Evolutionary conservation across 2,797 vertebrate genomes (phyloP), one percentile per base, ranked within the genome.

Genomic region (Alca torda): DNA sequence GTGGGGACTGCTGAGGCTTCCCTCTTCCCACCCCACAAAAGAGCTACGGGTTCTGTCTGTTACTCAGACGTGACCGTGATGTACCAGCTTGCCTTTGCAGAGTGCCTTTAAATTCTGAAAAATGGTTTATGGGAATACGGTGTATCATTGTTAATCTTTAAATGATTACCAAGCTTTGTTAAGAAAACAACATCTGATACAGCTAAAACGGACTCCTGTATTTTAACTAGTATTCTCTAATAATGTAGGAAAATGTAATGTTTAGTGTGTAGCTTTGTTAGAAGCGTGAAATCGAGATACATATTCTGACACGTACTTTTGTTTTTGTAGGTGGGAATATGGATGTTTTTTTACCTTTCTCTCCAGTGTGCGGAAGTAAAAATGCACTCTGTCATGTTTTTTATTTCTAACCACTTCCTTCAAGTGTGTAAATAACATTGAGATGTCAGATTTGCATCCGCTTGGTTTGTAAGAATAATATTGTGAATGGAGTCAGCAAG

Each of bases 61-160:
- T 39, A 10, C 11, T 50, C 7, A 5, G 0, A 30, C 4, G 3
- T 0, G 9, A 16, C 60, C 16, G 0, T 10, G 28, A 11, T 0
- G 60, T 45, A 10, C 41, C 45, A 31, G 33, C 30, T 53, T 48
- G 50, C n/a, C 35, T 64, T 76, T 48, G 54, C 41, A 24, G n/a
- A 57, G 25, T 33, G 11, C 18, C 17, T 64, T 57, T 37, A 15
- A 15, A 31, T 59, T n/a, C 35, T 48, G 50, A 35, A 39, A 33
- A 45, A 33, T 24, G 28, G 17, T 33, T 54, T 77, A 9, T 57
- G 37, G 48, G 35, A 86, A 1, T 70, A 21, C 19, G 30, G n/a
- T 18, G 17, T 39, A 10, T 63, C 26, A 1, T 15, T 54, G 35
- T 41, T 91, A 21, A 37, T 56, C 68, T 70, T 64, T 23, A 28